Conservation (phyloP, 2,113 vertebrate species). For the Vulpes lagopus region DNA sequence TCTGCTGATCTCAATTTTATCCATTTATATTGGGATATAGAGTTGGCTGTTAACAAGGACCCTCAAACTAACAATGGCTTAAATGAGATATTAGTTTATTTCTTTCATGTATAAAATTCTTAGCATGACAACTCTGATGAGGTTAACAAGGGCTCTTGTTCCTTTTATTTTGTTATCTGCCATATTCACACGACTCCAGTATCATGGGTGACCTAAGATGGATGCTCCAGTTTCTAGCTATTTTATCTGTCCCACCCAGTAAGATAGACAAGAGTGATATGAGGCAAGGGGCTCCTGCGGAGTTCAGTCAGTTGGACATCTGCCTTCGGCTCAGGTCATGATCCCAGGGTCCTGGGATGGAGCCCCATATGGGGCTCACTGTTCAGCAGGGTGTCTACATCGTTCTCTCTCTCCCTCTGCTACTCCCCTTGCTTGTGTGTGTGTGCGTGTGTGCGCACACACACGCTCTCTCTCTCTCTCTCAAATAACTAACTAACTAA, state of each 20-base stretch:
- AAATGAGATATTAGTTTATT: background rate
- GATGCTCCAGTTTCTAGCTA: background rate
- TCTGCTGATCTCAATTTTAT: background rate
- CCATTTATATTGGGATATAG: background rate
- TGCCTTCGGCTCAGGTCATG: background rate
- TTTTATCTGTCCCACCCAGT: background rate
- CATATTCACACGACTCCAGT: background rate
- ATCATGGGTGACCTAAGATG: background rate
- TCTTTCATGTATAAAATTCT: background rate
- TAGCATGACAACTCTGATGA: background rate
- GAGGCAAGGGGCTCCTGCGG: fast-evolving
- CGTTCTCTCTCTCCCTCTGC: background rate
- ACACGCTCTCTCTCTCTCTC: background rate
- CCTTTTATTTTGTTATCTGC: background rate
- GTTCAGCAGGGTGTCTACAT: background rate
- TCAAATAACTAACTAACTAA: background rate
- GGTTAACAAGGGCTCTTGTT: background rate
- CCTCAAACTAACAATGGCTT: background rate
- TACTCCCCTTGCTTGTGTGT: background rate
- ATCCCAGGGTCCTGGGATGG: background rate
- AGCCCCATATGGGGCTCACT: background rate
- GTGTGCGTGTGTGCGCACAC: background rate
- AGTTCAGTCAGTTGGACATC: background rate
- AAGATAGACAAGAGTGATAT: background rate
- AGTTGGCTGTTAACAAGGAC: background rate